Conservation (phyloP, 2,113 vertebrate species). For the Rhombomys opimus region DNA sequence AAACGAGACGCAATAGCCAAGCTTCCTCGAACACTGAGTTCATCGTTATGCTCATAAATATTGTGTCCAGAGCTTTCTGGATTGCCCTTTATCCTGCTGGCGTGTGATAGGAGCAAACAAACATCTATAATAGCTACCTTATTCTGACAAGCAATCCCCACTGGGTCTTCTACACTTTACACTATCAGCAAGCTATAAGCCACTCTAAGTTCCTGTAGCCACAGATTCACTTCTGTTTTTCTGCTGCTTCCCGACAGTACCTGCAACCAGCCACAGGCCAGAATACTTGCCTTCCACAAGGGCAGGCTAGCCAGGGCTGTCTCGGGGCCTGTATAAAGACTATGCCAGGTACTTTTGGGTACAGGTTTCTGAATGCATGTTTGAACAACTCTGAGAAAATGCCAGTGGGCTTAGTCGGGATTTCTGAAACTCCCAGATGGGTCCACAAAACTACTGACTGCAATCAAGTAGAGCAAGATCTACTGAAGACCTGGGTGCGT, state of each 20-base stretch:
- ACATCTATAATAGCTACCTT: not conserved
- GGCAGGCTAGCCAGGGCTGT: not conserved
- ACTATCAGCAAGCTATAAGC: not conserved
- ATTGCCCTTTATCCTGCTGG: not conserved
- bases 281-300: not conserved
- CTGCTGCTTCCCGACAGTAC: not conserved
- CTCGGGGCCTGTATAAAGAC: not conserved
- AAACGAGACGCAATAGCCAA: not conserved
- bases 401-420: not conserved
- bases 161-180: not conserved
- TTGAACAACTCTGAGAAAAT: slow-evolving; percentile 2
- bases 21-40: not conserved
- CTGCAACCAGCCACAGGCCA: not conserved
- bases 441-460: not conserved
- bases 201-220: not conserved
- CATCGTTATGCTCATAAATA: not conserved
- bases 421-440: not conserved
- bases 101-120: not conserved
- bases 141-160: not conserved
- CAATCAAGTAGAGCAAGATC: not conserved
- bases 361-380: not conserved
- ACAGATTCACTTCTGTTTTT: not conserved
- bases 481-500: not conserved
- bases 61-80: not conserved
- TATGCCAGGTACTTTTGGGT: not conserved